A percentile compares a stretch with the other conserved stretches of the same genome.
These are phyloP conservation scores for Gymnogyps californianus DNA, from an alignment of 2,113 vertebrate genomes.

Conservation along the genomic window DNA sequence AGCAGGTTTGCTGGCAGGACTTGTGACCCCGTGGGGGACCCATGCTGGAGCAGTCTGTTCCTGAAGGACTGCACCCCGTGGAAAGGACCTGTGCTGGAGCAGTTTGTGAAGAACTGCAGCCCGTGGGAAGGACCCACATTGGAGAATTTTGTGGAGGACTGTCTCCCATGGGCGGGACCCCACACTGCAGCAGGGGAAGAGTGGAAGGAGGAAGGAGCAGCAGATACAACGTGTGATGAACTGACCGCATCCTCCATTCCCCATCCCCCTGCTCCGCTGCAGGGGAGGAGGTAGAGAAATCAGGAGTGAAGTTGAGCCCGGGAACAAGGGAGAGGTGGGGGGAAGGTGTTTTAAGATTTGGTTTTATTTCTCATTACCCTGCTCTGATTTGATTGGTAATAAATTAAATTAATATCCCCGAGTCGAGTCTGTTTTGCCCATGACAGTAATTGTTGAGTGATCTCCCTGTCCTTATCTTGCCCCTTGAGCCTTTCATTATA, in stretches of 20 bases:
- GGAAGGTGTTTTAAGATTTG: not conserved
- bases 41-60: not conserved
- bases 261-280: fast-evolving
- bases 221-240: not conserved
- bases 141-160: no score
- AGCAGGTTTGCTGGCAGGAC: not conserved
- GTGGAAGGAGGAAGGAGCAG: no score
- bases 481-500: fast-evolving
- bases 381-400: not conserved
- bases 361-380: not conserved
- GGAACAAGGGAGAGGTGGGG: not conserved
- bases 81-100: not conserved
- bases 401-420: not conserved
- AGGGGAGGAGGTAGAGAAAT: not conserved
- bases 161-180: no score
- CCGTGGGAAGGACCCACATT: not conserved
- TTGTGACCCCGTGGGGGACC: fast-evolving
- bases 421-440: not conserved
- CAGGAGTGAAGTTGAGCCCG: not conserved
- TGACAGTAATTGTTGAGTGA: not conserved
- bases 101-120: not conserved
- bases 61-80: not conserved
- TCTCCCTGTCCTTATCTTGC: not conserved
- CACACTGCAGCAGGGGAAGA: no score
- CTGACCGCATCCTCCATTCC: not conserved